Evolutionary conservation across 64 coral and sea anemone genomes (phyloP), one percentile per base, ranked within the genome.

Genomic region (Stichodactyla mertensii): DNA sequence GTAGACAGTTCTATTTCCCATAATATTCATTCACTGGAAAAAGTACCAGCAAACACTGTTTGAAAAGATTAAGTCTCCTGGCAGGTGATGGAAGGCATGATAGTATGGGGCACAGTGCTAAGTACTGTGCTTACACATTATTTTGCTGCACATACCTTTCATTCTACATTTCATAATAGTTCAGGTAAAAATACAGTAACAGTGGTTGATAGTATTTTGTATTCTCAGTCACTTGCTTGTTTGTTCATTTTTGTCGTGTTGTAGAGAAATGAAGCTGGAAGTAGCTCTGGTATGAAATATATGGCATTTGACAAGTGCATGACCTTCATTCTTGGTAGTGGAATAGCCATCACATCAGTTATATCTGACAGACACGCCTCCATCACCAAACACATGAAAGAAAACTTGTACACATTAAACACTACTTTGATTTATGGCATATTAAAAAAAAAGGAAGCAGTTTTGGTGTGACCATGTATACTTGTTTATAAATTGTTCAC

Each of bases 371-470:
- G 88, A 74, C 88, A 89, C 57, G 36, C 88, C 13, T 83, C 59
- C 2, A 89, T 83, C 20, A 10, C 24, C 26, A 89, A 56, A 69
- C 54, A 83, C 53, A 91, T 86, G 83, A 62, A n/a, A 18, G 61
- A 26, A 27, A 61, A 61, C 36, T 59, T 14, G 22, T 24, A 22
- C 60, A 89, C 45, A 83, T 89, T 56, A 89, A 83, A 20, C 88
- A 89, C 52, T 89, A 91, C 58, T 88, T 88, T 64, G 86, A 92
- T 67, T 66, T 83, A 19, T 92, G 85, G 78, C 77, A 87, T 74
- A 51, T 87, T 4, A n/a, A n/a, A 84, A 92, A 84, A 83, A 87
- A 36, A 77, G 85, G 71, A 92, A 56, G 69, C 5, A n/a, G n/a
- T n/a, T n/a, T n/a, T n/a, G n/a, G n/a, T n/a, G n/a, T n/a, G n/a